Conservation (phyloP, 2,113 vertebrate genomes). For the Upupa epops region DNA sequence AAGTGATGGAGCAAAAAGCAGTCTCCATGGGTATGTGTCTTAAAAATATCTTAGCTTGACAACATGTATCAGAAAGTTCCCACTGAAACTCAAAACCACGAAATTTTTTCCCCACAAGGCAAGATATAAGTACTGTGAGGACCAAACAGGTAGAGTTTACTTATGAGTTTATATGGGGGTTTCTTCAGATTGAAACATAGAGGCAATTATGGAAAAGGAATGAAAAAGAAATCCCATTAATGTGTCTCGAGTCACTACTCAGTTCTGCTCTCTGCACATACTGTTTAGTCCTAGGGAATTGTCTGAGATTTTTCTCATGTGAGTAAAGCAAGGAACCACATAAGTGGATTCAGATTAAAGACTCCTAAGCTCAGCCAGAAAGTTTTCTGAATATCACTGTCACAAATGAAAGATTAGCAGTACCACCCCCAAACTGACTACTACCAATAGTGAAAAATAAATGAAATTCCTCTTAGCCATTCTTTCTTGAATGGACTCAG, state of each 20-base stretch:
- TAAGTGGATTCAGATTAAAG: neutral
- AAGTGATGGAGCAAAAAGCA: neutral
- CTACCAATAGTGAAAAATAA: neutral
- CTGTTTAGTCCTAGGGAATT: neutral
- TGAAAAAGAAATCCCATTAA: neutral
- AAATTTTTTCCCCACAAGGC: slow-evolving; percentile 3
- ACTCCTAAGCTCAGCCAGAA: neutral
- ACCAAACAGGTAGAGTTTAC: neutral
- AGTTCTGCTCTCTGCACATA: neutral
- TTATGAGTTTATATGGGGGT: neutral
- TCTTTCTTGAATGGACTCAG: neutral
- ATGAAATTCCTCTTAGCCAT: neutral
- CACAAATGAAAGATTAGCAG: neutral
- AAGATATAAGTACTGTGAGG: neutral
- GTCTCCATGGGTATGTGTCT: neutral
- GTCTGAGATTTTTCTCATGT: fast-evolving
- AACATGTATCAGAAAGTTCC: neutral
- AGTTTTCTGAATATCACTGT: neutral
- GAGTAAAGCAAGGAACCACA: neutral
- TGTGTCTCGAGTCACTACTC: neutral
- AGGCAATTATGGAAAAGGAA: neutral
- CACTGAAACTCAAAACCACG: neutral
- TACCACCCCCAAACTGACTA: neutral
- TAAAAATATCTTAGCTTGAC: neutral
- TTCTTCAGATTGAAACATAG: neutral